phyloP scores from a whole-genome alignment of 2,888 invertebrate species.

The Copidosoma aretas region DNA sequence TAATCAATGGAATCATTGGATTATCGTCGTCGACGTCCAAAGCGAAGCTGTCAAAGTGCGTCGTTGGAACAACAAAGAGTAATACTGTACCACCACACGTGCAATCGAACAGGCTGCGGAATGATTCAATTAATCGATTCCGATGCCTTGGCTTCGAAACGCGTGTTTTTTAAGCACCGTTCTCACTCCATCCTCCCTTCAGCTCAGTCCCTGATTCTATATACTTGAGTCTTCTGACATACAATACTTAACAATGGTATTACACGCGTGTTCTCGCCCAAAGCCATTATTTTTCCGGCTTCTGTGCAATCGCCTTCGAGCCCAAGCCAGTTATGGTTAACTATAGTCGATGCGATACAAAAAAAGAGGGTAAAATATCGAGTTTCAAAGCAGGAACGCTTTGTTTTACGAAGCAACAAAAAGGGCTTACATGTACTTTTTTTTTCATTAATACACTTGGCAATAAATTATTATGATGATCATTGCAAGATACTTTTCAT shows the following conservation, averaged over 20 bases:
- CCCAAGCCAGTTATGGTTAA: too few relatives aligned
- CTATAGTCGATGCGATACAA: too few relatives aligned
- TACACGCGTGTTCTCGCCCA: neutral
- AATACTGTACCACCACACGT: too few relatives aligned
- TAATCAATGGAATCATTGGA: too few relatives aligned
- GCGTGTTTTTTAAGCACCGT: too few relatives aligned
- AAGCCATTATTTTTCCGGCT: neutral
- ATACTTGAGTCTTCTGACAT: neutral
- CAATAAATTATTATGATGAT: neutral
- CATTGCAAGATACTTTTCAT: neutral
- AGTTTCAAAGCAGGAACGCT: neutral
- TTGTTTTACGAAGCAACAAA: neutral
- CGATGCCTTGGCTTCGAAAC: neutral
- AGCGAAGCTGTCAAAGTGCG: too few relatives aligned
- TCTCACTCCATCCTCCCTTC: too few relatives aligned
- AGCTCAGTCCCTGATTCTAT: neutral
- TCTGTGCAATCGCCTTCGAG: neutral
- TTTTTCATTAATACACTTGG: too few relatives aligned
- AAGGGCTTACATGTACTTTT: too few relatives aligned
- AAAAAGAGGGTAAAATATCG: neutral
- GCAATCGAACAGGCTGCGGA: neutral
- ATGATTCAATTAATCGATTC: neutral
- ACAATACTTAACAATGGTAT: neutral
- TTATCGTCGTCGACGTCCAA: too few relatives aligned
- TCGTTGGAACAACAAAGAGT: too few relatives aligned